phyloP scores from a whole-genome alignment of 2,888 invertebrate species.

The Autographa pulchrina region DNA sequence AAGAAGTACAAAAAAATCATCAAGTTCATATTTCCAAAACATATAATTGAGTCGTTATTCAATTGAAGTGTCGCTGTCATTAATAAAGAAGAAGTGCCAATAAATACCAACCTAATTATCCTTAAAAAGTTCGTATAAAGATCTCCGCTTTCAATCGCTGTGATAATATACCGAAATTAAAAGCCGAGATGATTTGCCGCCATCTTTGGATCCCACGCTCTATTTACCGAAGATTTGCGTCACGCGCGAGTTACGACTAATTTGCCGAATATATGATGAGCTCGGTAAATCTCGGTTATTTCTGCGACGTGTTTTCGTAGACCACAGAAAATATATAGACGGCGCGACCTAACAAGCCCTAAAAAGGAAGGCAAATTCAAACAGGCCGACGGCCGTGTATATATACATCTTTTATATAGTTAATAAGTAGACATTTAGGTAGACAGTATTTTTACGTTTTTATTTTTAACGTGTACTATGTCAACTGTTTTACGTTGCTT shows the following conservation, averaged over 20 bases:
- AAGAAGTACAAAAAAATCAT: too few relatives aligned
- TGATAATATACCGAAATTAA: neutral
- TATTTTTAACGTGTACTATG: neutral
- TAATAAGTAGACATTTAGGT: too few relatives aligned
- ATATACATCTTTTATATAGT: too few relatives aligned
- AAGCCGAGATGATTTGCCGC: neutral
- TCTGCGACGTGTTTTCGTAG: neutral
- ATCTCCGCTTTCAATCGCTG: neutral
- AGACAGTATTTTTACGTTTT: too few relatives aligned
- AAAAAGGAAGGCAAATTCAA: neutral
- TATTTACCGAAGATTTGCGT: neutral
- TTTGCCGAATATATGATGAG: slow-evolving; percentile 6
- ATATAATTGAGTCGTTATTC: neutral
- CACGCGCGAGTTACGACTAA: slow-evolving; percentile 7
- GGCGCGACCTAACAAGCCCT: neutral
- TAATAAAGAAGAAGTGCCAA: neutral
- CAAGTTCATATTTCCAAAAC: too few relatives aligned
- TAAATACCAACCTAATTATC: neutral
- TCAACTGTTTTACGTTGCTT: neutral
- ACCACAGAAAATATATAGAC: neutral
- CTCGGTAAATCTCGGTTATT: slow-evolving; percentile 4
- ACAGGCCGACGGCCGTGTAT: too few relatives aligned
- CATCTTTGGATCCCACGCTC: neutral
- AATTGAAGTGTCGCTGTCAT: neutral
- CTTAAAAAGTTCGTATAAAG: neutral